These are phyloP conservation scores for Gryllus bimaculatus DNA, from an alignment of 1,140 invertebrate species.

Conservation along the genomic window DNA sequence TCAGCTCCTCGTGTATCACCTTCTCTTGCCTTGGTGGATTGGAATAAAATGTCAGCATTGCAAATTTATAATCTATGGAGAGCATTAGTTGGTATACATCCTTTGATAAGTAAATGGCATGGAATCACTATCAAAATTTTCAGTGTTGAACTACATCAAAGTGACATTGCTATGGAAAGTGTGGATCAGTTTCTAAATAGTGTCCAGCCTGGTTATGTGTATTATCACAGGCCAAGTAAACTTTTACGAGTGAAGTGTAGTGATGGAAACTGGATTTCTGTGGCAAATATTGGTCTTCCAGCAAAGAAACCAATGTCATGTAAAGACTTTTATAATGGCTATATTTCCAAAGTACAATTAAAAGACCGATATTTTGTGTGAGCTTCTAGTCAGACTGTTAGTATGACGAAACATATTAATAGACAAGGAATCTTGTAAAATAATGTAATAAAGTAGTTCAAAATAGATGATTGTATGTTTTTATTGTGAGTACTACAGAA, in stretches of 20 bases:
- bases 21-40: constrained; percentile 25
- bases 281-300: constrained; percentile 27
- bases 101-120: constrained; percentile 26
- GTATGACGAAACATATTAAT: background rate
- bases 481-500: too few relatives aligned
- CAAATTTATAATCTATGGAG: constrained; percentile 29
- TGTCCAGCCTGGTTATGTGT: constrained; percentile 8
- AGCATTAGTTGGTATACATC: constrained; percentile 24
- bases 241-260: constrained; percentile 20
- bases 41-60: constrained; percentile 23
- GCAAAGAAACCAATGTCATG: constrained; percentile 29
- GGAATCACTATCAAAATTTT: constrained; percentile 25
- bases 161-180: constrained; percentile 4
- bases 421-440: too few relatives aligned
- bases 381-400: background rate
- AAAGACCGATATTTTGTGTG: constrained; percentile 16
- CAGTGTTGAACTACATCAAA: constrained; percentile 12
- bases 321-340: constrained; percentile 31
- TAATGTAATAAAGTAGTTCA: too few relatives aligned
- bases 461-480: too few relatives aligned
- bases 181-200: background rate
- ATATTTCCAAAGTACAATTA: constrained; percentile 25
- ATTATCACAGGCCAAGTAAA: background rate
- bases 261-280: constrained; percentile 28
- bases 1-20: constrained; percentile 27